phyloP scores from a whole-genome alignment of 2,888 invertebrate genomes.

The Papilio gigon region DNA sequence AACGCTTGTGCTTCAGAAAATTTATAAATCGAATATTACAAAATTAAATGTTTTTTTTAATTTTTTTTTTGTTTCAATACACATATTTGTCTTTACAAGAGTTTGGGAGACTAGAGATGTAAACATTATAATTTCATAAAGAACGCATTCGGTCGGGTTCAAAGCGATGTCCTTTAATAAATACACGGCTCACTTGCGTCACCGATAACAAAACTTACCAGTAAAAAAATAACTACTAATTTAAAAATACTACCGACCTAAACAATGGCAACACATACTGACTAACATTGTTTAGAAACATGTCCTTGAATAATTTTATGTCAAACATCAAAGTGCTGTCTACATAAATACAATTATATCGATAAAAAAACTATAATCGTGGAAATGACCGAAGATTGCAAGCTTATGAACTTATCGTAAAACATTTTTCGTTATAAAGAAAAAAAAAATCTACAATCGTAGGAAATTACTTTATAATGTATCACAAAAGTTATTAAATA shows the following conservation, averaged over 20 bases:
- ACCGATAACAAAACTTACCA: conserved; percentile 47
- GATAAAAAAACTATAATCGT: no score
- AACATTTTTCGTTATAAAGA: background rate
- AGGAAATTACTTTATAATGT: conserved; percentile 55
- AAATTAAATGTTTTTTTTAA: conserved; percentile 74
- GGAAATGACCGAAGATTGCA: no score
- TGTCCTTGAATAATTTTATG: no score
- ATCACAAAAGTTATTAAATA: conserved; percentile 71
- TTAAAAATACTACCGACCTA: conserved; percentile 59
- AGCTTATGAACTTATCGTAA: background rate
- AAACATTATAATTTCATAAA: conserved; percentile 77
- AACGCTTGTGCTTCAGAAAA: conserved; percentile 71
- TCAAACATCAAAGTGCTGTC: conserved; percentile 16
- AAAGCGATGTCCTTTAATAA: conserved; percentile 59
- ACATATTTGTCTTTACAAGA: conserved; percentile 79
- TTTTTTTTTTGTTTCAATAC: conserved; percentile 65
- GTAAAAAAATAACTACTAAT: conserved; percentile 37
- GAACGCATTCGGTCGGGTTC: conserved; percentile 66
- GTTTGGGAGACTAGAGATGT: conserved; percentile 79
- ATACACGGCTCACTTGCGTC: conserved; percentile 50
- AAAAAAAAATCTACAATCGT: background rate
- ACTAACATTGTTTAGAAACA: conserved; percentile 73
- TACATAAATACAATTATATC: conserved; percentile 3
- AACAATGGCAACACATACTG: conserved; percentile 79
- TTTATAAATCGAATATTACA: conserved; percentile 79